These are phyloP conservation scores for Oscheius onirici DNA, from an alignment of 2,888 invertebrate species.

Conservation along the genomic window DNA sequence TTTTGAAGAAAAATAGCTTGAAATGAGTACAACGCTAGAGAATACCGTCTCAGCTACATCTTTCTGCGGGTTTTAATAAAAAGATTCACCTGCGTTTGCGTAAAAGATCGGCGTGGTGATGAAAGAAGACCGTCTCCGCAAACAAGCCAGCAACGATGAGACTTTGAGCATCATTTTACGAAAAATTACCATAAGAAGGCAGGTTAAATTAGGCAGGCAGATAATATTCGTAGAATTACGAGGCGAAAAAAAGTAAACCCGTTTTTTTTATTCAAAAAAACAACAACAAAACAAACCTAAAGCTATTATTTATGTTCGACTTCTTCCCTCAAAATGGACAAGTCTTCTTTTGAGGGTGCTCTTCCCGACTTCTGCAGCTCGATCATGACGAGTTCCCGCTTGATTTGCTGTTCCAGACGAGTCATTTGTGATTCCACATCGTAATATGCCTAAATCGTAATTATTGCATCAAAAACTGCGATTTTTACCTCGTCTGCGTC, in stretches of 20 bases:
- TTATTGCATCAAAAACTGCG: neutral
- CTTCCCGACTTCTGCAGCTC: slow-evolving; percentile 33
- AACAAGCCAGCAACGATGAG: too few species aligned
- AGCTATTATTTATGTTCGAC: slow-evolving; percentile 14
- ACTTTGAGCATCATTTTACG: too few species aligned
- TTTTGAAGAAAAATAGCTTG: too few species aligned
- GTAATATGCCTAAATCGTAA: slow-evolving; percentile 18
- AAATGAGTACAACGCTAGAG: neutral
- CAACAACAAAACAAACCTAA: neutral
- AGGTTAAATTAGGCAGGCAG: neutral
- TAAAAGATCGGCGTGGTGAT: slow-evolving; percentile 70
- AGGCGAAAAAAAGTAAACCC: neutral
- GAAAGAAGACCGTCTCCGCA: slow-evolving; percentile 31
- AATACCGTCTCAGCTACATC: too few species aligned
- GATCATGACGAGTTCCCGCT: slow-evolving; percentile 43
- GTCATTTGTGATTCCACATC: slow-evolving; percentile 44
- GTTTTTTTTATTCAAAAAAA: slow-evolving; percentile 9
- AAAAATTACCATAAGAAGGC: too few species aligned
- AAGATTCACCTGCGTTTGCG: slow-evolving; percentile 61
- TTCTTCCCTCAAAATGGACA: slow-evolving; percentile 23
- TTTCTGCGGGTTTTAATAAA: too few species aligned
- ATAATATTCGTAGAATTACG: neutral
- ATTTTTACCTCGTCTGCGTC: slow-evolving; percentile 25
- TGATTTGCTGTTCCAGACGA: slow-evolving; percentile 45
- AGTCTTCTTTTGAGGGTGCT: slow-evolving; percentile 36